Conservation (phyloP, 2,113 vertebrate genomes). For the Protobothrops mucrosquamatus region DNA sequence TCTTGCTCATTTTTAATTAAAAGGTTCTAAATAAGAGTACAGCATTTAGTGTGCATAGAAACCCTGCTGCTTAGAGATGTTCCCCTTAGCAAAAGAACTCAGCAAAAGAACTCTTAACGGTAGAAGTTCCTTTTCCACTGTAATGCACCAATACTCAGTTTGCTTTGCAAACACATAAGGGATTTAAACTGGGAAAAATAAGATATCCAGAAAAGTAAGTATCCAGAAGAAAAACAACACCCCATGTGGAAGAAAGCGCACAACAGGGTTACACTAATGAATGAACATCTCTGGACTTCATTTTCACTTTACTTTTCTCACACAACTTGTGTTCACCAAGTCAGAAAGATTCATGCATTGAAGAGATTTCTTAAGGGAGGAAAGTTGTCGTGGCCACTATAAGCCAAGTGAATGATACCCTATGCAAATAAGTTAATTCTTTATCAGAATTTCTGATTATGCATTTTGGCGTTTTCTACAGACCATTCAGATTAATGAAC, state of each 20-base stretch:
- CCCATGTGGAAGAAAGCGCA: not conserved
- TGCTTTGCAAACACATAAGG: not conserved
- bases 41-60: not conserved
- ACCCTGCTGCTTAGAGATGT: not conserved
- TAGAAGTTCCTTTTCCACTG: not conserved
- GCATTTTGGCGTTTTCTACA: not conserved
- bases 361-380: not conserved
- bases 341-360: not conserved
- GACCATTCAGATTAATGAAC: conserved; percentile 10
- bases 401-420: not conserved
- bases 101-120: not conserved
- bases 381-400: not conserved
- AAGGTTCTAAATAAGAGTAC: not conserved
- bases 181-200: not conserved
- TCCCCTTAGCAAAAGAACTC: not conserved
- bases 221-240: not conserved
- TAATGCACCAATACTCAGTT: not conserved
- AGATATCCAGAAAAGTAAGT: not conserved
- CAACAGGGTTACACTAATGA: not conserved
- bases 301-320: not conserved
- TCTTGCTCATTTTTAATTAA: not conserved
- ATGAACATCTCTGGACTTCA: not conserved
- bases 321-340: not conserved
- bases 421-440: not conserved
- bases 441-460: conserved; percentile 16